Conservation (phyloP, 1,140 invertebrate genomes). For the Meteorus sp. region DNA sequence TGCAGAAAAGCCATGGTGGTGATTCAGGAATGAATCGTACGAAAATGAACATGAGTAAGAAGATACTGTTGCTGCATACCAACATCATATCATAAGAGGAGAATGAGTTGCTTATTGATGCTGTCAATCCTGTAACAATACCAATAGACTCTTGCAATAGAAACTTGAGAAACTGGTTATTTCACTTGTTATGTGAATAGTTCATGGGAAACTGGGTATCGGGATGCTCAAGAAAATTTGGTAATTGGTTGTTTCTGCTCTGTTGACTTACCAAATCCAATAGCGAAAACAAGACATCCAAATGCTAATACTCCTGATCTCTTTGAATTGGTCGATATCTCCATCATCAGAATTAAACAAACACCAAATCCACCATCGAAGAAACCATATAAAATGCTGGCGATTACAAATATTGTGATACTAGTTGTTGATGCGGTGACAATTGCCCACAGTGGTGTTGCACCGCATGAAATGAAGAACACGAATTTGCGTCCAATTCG, state of each 20-base stretch:
- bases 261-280: constrained; percentile 28
- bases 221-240: no score
- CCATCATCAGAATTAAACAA: constrained; percentile 25
- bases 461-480: constrained; percentile 27
- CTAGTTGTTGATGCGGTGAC: constrained; percentile 16
- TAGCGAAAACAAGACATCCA: constrained; percentile 21
- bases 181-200: not conserved
- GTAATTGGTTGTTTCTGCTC: not conserved
- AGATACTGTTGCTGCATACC: constrained; percentile 19
- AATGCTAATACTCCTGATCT: constrained; percentile 25
- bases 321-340: constrained; percentile 25
- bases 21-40: constrained; percentile 26
- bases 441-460: constrained; percentile 24
- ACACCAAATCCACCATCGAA: constrained; percentile 31
- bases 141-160: not conserved
- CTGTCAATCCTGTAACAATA: constrained; percentile 25
- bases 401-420: constrained; percentile 20
- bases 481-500: constrained; percentile 27
- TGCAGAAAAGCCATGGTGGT: constrained; percentile 28
- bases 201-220: no score
- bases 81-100: constrained; percentile 27
- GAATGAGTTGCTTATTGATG: constrained; percentile 19
- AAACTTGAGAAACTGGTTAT: not conserved
- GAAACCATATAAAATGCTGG: constrained; percentile 26
- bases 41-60: constrained; percentile 23